A percentile compares a stretch with the other conserved stretches of the same genome.
These are phyloP conservation scores for Limnephilus rhombicus DNA, from an alignment of 2,888 invertebrate genomes.

Conservation along the genomic window DNA sequence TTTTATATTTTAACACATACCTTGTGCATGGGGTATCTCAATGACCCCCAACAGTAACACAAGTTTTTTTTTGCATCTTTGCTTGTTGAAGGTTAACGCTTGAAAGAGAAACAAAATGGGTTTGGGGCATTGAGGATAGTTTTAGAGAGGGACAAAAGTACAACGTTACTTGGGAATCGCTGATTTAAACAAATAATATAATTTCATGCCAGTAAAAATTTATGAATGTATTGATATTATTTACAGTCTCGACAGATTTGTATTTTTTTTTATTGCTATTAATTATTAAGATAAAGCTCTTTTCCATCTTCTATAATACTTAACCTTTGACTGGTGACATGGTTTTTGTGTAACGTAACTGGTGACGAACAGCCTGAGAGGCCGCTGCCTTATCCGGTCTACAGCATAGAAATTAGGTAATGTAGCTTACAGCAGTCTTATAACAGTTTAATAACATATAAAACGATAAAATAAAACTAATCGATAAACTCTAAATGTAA, in stretches of 20 bases:
- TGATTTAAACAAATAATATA: not conserved
- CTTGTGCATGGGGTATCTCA: not conserved
- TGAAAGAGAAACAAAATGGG: not conserved
- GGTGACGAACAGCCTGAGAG: too few relatives aligned
- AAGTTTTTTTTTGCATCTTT: not conserved
- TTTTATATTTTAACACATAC: too few relatives aligned
- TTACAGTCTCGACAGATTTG: not conserved
- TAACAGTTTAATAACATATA: too few relatives aligned
- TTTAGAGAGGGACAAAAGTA: not conserved
- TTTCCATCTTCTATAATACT: not conserved
- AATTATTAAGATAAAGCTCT: not conserved
- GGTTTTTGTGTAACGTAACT: too few relatives aligned
- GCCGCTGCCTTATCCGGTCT: too few relatives aligned
- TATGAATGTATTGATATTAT: not conserved
- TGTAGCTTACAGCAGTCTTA: too few relatives aligned
- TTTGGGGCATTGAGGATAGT: not conserved
- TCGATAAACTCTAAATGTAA: too few relatives aligned
- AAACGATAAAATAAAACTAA: too few relatives aligned
- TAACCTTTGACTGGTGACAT: too few relatives aligned
- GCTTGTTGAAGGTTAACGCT: not conserved
- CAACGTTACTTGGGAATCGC: not conserved
- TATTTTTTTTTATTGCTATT: not conserved
- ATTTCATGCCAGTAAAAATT: not conserved
- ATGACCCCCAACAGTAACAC: not conserved
- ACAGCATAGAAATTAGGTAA: too few relatives aligned